Conservation (phyloP, 2,888 invertebrate genomes). For the Xanthostigma xanthostigma region DNA sequence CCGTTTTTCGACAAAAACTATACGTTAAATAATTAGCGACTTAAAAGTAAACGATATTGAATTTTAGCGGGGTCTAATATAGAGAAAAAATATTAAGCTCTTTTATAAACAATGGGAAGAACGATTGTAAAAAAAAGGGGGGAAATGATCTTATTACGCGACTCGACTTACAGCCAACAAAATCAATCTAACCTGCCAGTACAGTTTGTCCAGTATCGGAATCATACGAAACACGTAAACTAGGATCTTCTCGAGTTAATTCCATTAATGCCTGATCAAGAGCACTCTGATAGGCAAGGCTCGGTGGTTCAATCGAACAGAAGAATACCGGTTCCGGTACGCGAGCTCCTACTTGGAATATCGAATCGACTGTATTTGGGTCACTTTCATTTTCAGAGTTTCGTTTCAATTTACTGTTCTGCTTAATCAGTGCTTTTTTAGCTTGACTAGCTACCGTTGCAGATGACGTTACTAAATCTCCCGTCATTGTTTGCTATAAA, state of each 20-base stretch:
- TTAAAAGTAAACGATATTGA: too few species aligned
- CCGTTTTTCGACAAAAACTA: not conserved
- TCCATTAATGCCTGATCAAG: constrained; percentile 70
- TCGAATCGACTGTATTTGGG: constrained; percentile 2
- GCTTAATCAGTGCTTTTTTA: constrained; percentile 27
- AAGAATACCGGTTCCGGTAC: constrained; percentile 93
- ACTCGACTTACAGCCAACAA: not conserved
- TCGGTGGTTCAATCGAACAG: constrained; percentile 88
- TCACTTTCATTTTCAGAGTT: constrained; percentile 16
- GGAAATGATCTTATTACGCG: too few species aligned
- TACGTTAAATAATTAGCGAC: not conserved
- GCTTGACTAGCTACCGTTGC: constrained; percentile 41
- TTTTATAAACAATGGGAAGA: not conserved
- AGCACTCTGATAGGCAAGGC: constrained; percentile 52
- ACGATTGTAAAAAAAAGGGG: not conserved
- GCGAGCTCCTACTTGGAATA: constrained; percentile 40
- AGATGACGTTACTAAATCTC: constrained; percentile 55
- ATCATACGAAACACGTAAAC: constrained; percentile 59
- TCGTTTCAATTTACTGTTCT: constrained; percentile 5
- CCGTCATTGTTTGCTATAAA: constrained; percentile 47
- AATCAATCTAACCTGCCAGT: constrained; percentile 41
- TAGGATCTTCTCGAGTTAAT: constrained; percentile 83
- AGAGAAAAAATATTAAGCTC: not conserved
- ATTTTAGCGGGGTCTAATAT: too few species aligned
- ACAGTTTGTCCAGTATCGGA: constrained; percentile 77